These are phyloP conservation scores for Druon quercuslanigerum DNA, from an alignment of 1,140 invertebrate genomes.

Conservation along the genomic window DNA sequence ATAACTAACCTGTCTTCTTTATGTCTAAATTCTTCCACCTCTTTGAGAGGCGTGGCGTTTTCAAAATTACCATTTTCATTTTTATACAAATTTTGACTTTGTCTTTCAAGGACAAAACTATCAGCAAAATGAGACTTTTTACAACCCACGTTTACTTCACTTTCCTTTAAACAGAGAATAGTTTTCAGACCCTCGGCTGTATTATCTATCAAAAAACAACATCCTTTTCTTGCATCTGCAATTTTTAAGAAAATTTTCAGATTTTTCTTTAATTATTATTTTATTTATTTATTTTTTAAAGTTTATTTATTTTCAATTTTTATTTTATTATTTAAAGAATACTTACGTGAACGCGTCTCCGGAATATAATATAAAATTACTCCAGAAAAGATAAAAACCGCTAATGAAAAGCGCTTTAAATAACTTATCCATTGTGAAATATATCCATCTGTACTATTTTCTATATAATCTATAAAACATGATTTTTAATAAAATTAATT, in stretches of 20 bases:
- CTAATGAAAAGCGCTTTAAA: constrained; percentile 51
- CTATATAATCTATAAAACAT: not conserved
- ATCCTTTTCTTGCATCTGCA: constrained; percentile 58
- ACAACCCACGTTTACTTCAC: not conserved
- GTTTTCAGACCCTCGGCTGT: constrained; percentile 58
- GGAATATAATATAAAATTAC: constrained; percentile 59
- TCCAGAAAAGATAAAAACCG: constrained; percentile 47
- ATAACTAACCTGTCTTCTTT: too few relatives aligned
- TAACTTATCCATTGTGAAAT: constrained; percentile 47
- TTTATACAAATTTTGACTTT: too few relatives aligned
- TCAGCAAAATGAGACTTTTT: not conserved
- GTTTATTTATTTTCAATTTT: too few relatives aligned
- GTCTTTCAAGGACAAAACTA: not conserved
- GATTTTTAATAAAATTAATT: not conserved
- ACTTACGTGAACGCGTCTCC: constrained; percentile 61
- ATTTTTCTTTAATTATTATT: constrained; percentile 16
- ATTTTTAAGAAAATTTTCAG: not conserved
- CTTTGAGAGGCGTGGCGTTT: too few relatives aligned
- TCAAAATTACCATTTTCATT: too few relatives aligned
- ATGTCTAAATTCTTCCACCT: too few relatives aligned
- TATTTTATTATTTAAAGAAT: not conserved
- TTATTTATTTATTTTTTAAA: too few relatives aligned
- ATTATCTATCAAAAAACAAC: constrained; percentile 55
- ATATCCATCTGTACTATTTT: not conserved
- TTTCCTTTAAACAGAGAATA: constrained; percentile 1